These are phyloP conservation scores for Bovichtus diacanthus DNA, from an alignment of 2,797 vertebrate genomes.

Conservation along the genomic window DNA sequence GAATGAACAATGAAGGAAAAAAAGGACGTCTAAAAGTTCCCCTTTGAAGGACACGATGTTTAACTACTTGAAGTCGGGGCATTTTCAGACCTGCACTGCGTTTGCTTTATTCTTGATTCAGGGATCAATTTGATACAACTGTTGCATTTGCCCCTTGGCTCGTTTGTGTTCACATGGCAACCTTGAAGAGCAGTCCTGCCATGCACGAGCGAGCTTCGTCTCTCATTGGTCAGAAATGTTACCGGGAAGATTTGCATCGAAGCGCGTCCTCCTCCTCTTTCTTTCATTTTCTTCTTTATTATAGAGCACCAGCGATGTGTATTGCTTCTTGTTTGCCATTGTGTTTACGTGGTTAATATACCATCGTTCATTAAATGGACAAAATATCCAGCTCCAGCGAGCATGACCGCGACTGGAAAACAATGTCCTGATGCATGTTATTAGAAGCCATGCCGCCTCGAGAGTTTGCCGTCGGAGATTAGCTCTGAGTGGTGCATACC, in stretches of 20 bases:
- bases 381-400: not conserved
- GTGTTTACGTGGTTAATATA: no score
- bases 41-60: not conserved
- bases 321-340: no score
- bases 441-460: not conserved
- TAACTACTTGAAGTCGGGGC: not conserved
- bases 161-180: no score
- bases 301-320: not conserved
- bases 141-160: not conserved
- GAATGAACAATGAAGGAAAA: conserved; percentile 22
- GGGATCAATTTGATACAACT: not conserved
- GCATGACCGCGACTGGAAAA: not conserved
- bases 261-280: not conserved
- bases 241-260: not conserved
- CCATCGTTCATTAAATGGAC: not conserved
- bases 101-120: not conserved
- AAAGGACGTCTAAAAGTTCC: not conserved
- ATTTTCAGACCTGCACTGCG: not conserved
- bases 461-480: not conserved
- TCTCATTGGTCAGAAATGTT: no score
- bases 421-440: not conserved
- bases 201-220: no score
- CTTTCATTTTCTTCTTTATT: not conserved
- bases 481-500: not conserved
- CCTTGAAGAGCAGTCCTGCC: no score